phyloP scores from a whole-genome alignment of 30 jellyfish, hydroid and myxozoan species.

The Hydractinia echinata region DNA sequence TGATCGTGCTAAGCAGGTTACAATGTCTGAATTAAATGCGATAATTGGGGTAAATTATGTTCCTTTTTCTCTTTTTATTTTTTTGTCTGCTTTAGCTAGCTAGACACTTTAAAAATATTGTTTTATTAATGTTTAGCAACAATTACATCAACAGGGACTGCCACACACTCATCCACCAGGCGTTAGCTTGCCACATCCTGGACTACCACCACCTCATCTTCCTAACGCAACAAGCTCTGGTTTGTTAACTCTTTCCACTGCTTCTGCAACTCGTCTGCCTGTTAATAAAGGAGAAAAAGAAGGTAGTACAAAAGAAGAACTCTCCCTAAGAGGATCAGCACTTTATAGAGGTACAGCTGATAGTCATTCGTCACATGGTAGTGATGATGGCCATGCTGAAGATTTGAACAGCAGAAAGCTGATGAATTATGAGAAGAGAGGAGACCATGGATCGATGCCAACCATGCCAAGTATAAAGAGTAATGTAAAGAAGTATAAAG shows the following conservation, averaged over 20 bases:
- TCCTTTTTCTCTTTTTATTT: neutral
- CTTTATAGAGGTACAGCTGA: slow-evolving; percentile 69
- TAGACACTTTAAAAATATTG: neutral
- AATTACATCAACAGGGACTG: slow-evolving; percentile 95
- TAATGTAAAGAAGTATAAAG: slow-evolving; percentile 37
- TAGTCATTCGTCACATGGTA: slow-evolving; percentile 98
- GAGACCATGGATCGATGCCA: slow-evolving; percentile 7
- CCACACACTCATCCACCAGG: slow-evolving; percentile 99
- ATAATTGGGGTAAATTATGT: slow-evolving; percentile 77
- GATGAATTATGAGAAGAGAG: slow-evolving; percentile 31
- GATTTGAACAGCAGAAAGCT: slow-evolving; percentile 27
- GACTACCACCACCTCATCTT: slow-evolving; percentile 97
- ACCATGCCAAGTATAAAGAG: slow-evolving; percentile 33
- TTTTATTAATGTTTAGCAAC: slow-evolving; percentile 64
- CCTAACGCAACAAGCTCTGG: slow-evolving; percentile 98
- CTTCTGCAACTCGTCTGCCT: slow-evolving; percentile 93
- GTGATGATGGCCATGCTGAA: slow-evolving; percentile 78
- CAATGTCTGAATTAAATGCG: slow-evolving; percentile 96
- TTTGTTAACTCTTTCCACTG: slow-evolving; percentile 86
- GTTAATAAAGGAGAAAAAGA: slow-evolving; percentile 92
- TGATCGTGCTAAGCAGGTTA: slow-evolving; percentile 97
- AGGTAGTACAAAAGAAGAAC: slow-evolving; percentile 30
- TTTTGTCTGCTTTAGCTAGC: too few species aligned
- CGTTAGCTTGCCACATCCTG: slow-evolving; percentile 91
- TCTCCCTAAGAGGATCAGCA: slow-evolving; percentile 33